Conservation (phyloP, 2,113 vertebrate species). For the Cyphomyrus discorhynchus region DNA sequence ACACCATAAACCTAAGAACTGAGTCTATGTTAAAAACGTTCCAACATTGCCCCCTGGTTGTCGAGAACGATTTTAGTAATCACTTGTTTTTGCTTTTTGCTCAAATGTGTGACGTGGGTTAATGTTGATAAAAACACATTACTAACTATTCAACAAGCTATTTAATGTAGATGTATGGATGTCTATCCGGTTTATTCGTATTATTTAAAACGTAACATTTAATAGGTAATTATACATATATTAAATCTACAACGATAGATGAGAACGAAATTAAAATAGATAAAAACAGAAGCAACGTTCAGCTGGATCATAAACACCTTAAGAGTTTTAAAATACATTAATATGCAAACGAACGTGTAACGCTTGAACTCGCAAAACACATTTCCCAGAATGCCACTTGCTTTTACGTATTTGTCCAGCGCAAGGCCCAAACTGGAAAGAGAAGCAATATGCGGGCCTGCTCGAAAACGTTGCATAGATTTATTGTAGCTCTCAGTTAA, state of each 20-base stretch:
- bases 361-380: slow-evolving; percentile 36
- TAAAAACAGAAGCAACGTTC: neutral
- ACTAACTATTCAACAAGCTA: neutral
- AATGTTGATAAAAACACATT: neutral
- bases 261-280: neutral
- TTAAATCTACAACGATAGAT: neutral
- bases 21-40: neutral
- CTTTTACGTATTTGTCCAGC: slow-evolving; percentile 27
- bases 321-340: neutral
- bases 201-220: neutral
- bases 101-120: neutral
- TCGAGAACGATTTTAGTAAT: neutral
- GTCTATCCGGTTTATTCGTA: neutral
- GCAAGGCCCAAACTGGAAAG: slow-evolving; percentile 27
- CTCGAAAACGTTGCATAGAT: neutral
- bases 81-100: neutral
- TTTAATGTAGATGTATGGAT: neutral
- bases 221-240: neutral
- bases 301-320: neutral
- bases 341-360: neutral
- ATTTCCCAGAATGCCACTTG: slow-evolving; percentile 43
- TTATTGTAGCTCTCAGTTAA: neutral
- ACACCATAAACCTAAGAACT: neutral
- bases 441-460: slow-evolving; percentile 31
- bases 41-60: neutral